Evolutionary conservation across 2,797 vertebrate species (phyloP).

Genomic region (Bradypus variegatus): DNA sequence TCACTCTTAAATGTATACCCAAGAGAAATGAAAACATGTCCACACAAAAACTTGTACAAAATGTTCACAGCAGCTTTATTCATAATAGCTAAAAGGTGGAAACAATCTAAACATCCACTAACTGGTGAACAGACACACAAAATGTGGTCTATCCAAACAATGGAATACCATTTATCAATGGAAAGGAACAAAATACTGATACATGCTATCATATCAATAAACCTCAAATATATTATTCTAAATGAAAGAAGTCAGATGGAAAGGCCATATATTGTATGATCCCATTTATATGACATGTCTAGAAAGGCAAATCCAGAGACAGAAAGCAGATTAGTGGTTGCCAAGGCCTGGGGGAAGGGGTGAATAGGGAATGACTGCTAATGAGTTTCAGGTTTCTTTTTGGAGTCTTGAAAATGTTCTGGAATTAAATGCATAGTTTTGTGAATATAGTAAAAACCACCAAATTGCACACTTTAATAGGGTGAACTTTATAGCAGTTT

Average conservation of each 20-base stretch:
- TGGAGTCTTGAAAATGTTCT: neutral
- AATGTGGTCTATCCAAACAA: neutral
- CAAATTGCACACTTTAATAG: neutral
- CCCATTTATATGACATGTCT: neutral
- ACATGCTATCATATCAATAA: neutral
- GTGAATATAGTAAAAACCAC: neutral
- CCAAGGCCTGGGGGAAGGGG: neutral
- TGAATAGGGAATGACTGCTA: neutral
- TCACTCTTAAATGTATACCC: neutral
- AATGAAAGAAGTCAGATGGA: neutral
- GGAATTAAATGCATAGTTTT: neutral
- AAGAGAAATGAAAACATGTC: neutral
- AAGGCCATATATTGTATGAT: neutral
- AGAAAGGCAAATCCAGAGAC: neutral
- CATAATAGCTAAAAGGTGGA: neutral
- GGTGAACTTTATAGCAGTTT: neutral
- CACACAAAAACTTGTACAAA: neutral
- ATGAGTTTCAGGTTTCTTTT: neutral
- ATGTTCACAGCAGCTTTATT: neutral
- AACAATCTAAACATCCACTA: neutral
- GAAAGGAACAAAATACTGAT: slow-evolving; percentile 15
- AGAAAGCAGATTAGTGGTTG: neutral
- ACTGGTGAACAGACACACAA: neutral
- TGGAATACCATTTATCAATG: neutral
- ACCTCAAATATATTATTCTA: neutral